Base-by-base conservation (phyloP, 1,140 invertebrate genomes). In the Pogonomyrmex barbatus region DNA sequence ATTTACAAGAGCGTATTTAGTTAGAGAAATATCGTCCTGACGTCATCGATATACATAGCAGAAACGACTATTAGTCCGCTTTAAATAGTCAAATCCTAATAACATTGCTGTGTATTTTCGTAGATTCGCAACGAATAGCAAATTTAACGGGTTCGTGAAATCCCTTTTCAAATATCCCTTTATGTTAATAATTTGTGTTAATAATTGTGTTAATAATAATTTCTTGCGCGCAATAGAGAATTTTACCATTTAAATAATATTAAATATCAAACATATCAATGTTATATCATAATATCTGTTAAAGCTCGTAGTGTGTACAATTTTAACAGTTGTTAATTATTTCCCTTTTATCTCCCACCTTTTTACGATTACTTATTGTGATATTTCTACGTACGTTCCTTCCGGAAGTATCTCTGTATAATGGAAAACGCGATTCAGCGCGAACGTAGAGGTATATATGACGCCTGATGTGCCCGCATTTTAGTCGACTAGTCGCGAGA, bases 71-170 rank as follows among this genome's bases (percentile, higher is more conserved):
- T 79, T 68, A 81, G 77, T 24, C 63, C 12, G 78, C 65, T 70
- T 70, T 70, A 81, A 81, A 81, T 81, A 81, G 50, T 81, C 78
- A 81, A 81, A 79, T 14, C 60, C 60, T 79, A 67, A 56, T 30
- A 81, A 42, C 36, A 36, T 47, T 3, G 24, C 50, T 9, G 63
- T 1, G 4, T 79, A 79, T 52, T 52, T 67, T 33, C n/a, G 62
- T 65, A 30, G 36, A 45, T 42, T 30, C 2, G 47, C 36, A 54
- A 24, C 36, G 63, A 81, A 45, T 5, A 33, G 50, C 39, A 56
- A 54, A 45, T 58, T 56, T 14, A 4, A 45, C 36, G 62, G 14
- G 6, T 79, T 62, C 24, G 47, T 12, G 24, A 56, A 42, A 42
- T 10, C 36, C n/a, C 4, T 24, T 62, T 30, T 45, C 4, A 6